Evolutionary conservation across 2,888 invertebrate genomes (phyloP).

Genomic region (Linnaemya vulpina): DNA sequence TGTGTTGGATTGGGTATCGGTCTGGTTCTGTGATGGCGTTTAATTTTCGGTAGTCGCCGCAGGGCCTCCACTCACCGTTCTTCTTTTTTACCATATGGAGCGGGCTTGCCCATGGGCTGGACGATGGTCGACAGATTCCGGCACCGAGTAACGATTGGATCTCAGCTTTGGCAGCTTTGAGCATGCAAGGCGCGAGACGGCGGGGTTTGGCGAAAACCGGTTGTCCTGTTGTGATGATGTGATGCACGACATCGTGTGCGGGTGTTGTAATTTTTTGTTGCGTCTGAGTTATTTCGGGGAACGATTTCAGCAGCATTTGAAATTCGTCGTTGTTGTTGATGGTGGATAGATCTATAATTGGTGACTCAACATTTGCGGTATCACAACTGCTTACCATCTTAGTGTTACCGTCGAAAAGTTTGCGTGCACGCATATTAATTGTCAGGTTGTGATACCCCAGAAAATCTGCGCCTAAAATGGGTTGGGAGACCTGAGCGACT

Average conservation of each 20-base stretch:
- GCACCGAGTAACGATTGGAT: constrained; percentile 72
- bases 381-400: constrained; percentile 2
- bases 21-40: too few species aligned
- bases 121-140: constrained; percentile 82
- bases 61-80: too few species aligned
- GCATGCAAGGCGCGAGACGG: constrained; percentile 74
- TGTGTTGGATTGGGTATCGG: constrained; percentile 61
- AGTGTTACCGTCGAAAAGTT: constrained; percentile 49
- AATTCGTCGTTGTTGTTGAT: constrained; percentile 44
- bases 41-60: too few species aligned
- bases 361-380: not conserved
- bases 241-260: constrained; percentile 46
- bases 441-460: constrained; percentile 25
- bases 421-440: constrained; percentile 29
- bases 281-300: constrained; percentile 34
- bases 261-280: not conserved
- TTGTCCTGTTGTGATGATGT: constrained; percentile 65
- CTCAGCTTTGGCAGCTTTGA: constrained; percentile 59
- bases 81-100: too few species aligned
- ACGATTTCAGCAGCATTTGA: constrained; percentile 46
- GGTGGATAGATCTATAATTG: constrained; percentile 1
- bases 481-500: constrained; percentile 59
- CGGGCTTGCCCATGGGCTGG: constrained; percentile 80
- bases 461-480: constrained; percentile 64
- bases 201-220: constrained; percentile 62